A percentile compares a stretch with the other conserved stretches of the same genome.
Evolutionary conservation across 2,888 invertebrate genomes (phyloP).

Genomic region (Eupithecia dodoneata): DNA sequence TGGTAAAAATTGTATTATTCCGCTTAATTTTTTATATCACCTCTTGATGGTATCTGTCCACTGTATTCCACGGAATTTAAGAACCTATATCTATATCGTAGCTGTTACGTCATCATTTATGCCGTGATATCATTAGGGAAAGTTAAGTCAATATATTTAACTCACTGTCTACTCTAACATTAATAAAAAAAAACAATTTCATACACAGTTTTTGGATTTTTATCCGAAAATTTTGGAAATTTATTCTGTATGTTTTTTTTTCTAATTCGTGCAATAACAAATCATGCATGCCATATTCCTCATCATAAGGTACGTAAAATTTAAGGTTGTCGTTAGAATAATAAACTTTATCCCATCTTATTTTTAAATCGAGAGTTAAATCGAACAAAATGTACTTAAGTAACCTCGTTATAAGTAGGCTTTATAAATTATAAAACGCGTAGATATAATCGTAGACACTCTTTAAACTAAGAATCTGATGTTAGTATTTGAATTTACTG

Average conservation of each 20-base stretch:
- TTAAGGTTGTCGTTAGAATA: conserved; percentile 79
- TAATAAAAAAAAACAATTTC: neutral
- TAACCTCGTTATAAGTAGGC: conserved; percentile 81
- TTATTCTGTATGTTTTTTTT: conserved; percentile 35
- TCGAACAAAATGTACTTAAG: conserved; percentile 84
- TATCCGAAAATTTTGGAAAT: neutral
- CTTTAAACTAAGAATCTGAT: conserved; percentile 74
- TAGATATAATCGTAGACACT: conserved; percentile 78
- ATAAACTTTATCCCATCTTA: conserved; percentile 74
- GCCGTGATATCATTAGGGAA: conserved; percentile 74
- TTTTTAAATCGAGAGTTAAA: conserved; percentile 72
- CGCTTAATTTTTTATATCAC: conserved; percentile 77
- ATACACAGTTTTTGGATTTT: neutral
- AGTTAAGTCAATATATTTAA: conserved; percentile 63
- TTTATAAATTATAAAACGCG: conserved; percentile 82
- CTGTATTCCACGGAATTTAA: conserved; percentile 62
- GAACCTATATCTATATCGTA: conserved; percentile 46
- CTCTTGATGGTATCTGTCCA: conserved; percentile 76
- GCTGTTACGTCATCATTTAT: conserved; percentile 58
- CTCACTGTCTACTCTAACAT: conserved; percentile 27
- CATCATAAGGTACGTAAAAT: conserved; percentile 64
- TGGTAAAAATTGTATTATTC: conserved; percentile 65
- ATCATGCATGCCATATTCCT: conserved; percentile 61
- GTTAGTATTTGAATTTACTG: conserved; percentile 76
- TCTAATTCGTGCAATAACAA: conserved; percentile 64